Evolutionary conservation across 53 echinoderm and acorn worm species (phyloP).

Genomic region (Stichopus horrens): DNA sequence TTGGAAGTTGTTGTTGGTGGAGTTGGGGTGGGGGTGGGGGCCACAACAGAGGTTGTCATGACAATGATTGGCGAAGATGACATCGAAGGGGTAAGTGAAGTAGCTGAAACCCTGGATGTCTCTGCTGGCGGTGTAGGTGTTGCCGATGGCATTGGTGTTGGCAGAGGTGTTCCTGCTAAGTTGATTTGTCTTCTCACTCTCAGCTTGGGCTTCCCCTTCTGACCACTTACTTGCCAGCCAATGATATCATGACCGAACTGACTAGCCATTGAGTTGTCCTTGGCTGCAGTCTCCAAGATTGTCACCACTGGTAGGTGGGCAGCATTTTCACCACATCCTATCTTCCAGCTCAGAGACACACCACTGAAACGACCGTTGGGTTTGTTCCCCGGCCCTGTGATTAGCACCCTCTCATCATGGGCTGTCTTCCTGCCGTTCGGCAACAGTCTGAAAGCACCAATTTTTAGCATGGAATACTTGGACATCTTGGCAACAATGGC

Average conservation of each 20-base stretch:
- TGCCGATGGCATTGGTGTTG: slow-evolving; percentile 74
- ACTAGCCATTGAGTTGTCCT: slow-evolving; percentile 90
- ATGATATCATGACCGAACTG: slow-evolving; percentile 86
- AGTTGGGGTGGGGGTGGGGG: slow-evolving; percentile 50
- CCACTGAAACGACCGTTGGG: slow-evolving; percentile 68
- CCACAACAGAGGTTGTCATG: slow-evolving; percentile 72
- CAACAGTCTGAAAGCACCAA: slow-evolving; percentile 78
- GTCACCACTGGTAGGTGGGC: slow-evolving; percentile 93
- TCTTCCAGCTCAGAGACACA: slow-evolving; percentile 83
- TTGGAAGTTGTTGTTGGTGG: slow-evolving; percentile 55
- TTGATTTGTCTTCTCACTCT: slow-evolving; percentile 78
- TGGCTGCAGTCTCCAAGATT: slow-evolving; percentile 79
- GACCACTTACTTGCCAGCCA: slow-evolving; percentile 91
- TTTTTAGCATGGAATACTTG: slow-evolving; percentile 77
- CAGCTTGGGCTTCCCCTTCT: slow-evolving; percentile 59
- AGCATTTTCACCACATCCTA: slow-evolving; percentile 83
- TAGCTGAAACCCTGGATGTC: slow-evolving; percentile 54
- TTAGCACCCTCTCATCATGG: slow-evolving; percentile 67
- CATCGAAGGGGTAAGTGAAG: slow-evolving; percentile 66
- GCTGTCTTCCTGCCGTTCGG: slow-evolving; percentile 75
- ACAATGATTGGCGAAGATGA: slow-evolving; percentile 53
- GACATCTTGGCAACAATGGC: slow-evolving; percentile 86
- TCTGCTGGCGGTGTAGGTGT: slow-evolving; percentile 63
- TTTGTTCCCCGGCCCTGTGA: slow-evolving; percentile 90
- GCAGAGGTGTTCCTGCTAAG: slow-evolving; percentile 76